Evolutionary conservation across 2,797 vertebrate species (phyloP), one percentile per base, ranked within the genome.

Genomic region (Gymnoscopelus braueri): DNA sequence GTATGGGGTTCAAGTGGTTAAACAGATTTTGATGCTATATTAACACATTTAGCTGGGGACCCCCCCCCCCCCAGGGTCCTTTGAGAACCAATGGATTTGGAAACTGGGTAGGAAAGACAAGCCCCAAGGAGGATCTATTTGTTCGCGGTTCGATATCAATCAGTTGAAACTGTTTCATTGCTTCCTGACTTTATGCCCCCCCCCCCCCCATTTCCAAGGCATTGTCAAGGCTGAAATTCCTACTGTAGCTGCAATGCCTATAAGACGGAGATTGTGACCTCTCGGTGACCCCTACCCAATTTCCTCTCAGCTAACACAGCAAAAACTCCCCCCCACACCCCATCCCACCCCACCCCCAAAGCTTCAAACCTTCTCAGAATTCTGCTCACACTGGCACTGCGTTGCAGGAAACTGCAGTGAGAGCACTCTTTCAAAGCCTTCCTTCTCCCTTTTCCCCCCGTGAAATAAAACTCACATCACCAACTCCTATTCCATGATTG

Each of bases 291-390:
- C 72, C 35, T 57, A 74, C 78, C 69, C 70, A 29, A 9, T 10
- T 74, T 70, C 73, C 60, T 68, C 60, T 47, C 60, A 74, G 62
- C 6, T 26, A 11, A 55, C 74, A 39, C 63, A 35, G 52, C 7
- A 62, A 54, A 66, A 70, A 75, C 81, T 75, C 82, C 80, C 79
- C 83, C 51, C 0, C 49, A 10, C 48, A 19, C 49, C 49, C 49
- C 49, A 12, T 14, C 12, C 12, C 3, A 14, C 3, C 49, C 49
- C 12, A 9, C 50, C 23, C 54, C 39, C 39, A 44, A 75, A 86
- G 85, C 60, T 57, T 69, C 13, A 59, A 48, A 11, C 67, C 71
- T 52, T 61, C 60, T 84, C 62, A 74, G 74, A 75, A 80, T 80
- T 75, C 78, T 75, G 12, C 52, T 57, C 0, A 7, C 63, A 12